phyloP scores from a whole-genome alignment of 2,113 vertebrate genomes.

The Dissostichus mawsoni region DNA sequence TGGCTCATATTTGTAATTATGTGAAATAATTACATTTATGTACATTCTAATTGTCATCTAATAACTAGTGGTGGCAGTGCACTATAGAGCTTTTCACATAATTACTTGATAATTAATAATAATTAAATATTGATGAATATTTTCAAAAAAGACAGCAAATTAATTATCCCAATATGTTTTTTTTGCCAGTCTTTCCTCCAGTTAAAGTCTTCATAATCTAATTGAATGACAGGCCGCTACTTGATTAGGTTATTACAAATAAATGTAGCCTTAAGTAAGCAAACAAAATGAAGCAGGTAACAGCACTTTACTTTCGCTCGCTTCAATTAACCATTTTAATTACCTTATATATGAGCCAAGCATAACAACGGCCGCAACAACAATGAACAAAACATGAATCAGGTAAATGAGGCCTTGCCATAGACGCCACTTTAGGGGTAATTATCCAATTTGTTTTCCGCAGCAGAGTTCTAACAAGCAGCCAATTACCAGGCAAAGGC shows the following conservation, averaged over 20 bases:
- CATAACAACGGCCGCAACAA: conserved; percentile 73
- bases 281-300: conserved; percentile 71
- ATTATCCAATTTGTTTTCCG: conserved; percentile 87
- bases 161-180: conserved; percentile 39
- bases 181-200: background rate
- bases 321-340: conserved; percentile 82
- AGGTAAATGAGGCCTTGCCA: conserved; percentile 81
- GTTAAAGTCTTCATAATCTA: conserved; percentile 59
- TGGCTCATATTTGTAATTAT: conserved; percentile 55
- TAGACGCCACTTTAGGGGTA: conserved; percentile 85
- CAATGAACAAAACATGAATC: conserved; percentile 75
- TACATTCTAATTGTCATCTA: conserved; percentile 56
- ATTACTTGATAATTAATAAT: conserved; percentile 62
- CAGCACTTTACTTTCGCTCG: conserved; percentile 60
- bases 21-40: conserved; percentile 63
- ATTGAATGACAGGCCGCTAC: conserved; percentile 69
- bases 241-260: conserved; percentile 80
- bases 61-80: conserved; percentile 45
- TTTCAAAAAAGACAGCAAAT: conserved; percentile 55
- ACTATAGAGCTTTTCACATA: conserved; percentile 37
- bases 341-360: conserved; percentile 70
- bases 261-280: conserved; percentile 73
- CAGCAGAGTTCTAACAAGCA: conserved; percentile 83
- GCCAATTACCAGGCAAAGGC: conserved; percentile 84
- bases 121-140: conserved; percentile 54